A percentile compares a stretch with the other conserved stretches of the same genome.
Conservation (phyloP, 1,140 invertebrate species). For the Aethina tumida region DNA sequence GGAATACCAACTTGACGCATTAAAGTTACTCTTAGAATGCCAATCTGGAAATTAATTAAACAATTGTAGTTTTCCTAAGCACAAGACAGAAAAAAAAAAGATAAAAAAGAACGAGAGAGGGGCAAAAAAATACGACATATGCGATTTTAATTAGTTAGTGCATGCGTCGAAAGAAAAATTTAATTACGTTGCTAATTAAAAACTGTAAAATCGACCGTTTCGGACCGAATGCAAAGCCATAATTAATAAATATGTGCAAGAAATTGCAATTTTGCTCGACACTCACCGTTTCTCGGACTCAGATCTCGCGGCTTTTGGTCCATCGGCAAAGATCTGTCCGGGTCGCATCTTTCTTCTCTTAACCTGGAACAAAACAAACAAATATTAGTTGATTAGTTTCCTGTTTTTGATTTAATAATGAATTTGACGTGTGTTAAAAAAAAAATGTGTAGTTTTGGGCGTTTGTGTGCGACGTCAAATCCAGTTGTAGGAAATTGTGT, state of each 20-base stretch:
- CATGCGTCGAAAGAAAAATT: too few relatives aligned
- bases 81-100: conserved; percentile 4
- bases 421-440: too few relatives aligned
- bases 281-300: conserved; percentile 77
- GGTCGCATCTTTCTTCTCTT: conserved; percentile 71
- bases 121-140: neutral
- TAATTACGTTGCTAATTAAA: too few relatives aligned
- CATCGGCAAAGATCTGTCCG: conserved; percentile 62
- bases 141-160: too few relatives aligned
- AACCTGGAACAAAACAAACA: conserved; percentile 54
- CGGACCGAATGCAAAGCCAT: too few relatives aligned
- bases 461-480: too few relatives aligned
- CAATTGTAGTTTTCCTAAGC: neutral
- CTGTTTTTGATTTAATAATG: neutral
- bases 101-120: neutral
- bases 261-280: conserved; percentile 3
- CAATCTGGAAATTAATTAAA: conserved; percentile 7
- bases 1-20: conserved; percentile 6
- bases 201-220: too few relatives aligned
- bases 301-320: conserved; percentile 72
- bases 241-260: too few relatives aligned
- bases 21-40: conserved; percentile 5
- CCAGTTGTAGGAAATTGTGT: too few relatives aligned
- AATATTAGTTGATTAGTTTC: conserved; percentile 5
- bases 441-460: too few relatives aligned